Evolutionary conservation across 2,797 vertebrate species (phyloP), one percentile per base, ranked within the genome.

Genomic region (Falco naumanni): DNA sequence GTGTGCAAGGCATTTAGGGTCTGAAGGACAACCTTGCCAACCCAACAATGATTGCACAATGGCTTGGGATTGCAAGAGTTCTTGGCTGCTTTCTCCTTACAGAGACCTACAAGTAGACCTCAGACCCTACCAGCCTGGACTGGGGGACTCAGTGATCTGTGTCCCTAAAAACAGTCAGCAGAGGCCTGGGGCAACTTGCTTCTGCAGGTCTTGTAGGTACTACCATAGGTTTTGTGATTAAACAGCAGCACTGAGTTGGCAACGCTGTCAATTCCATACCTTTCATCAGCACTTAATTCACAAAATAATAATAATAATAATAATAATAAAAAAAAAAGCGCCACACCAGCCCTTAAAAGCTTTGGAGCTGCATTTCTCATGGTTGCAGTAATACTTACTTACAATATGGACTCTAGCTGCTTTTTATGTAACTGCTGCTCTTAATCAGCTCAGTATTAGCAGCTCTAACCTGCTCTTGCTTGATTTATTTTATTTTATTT

Each of bases 371-470:
- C 81, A 69, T 89, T 95, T 96, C 92, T 96, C 89, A 1, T 70
- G 87, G 89, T 79, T 94, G 89, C 92, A 92, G 54, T 95, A 93
- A 94, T 90, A 54, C 95, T 94, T 88, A 84, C 92, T 95, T 89
- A 83, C 78, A 94, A 94, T 87, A 95, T 91, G 94, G 96, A 94
- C 92, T 83, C 60, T 78, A 77, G 89, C 47, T 95, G 95, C 93
- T 95, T 92, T 97, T 94, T 96, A 94, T 95, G 79, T 93, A 94
- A 95, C 93, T 78, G 92, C 93, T 89, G 82, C 90, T 95, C 95
- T 94, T 96, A 96, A 97, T 97, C 96, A 97, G 95, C 96, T 97
- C 96, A 89, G 94, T 92, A 53, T 94, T 95, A 96, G 69, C 82
- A 91, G 92, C 94, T 91, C 89, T 88, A 97, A 96, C 95, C 93